Evolutionary conservation across 2,888 invertebrate species (phyloP), one percentile per base, ranked within the genome.

Genomic region (Cryptus viduatorius): DNA sequence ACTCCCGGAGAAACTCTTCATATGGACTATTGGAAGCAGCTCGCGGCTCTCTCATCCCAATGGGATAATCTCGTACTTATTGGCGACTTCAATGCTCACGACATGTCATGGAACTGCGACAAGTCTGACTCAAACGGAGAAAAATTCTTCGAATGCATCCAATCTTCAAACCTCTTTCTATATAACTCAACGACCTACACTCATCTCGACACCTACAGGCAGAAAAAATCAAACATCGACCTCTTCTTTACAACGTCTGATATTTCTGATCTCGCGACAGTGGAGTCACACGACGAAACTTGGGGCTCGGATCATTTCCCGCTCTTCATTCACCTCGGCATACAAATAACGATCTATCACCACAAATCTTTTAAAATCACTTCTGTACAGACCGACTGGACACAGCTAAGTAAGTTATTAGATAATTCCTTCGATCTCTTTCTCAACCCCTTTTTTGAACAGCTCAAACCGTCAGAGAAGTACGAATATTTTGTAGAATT

Each of bases 221-320:
- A 69, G 10, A 65, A 65, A 3, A 78, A 78, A 71, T 85, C 85
- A 3, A 85, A 85, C 50, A 69, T 85, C 8, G 85, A 79, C 12
- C 79, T 85, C 12, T 37, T 79, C 12, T 50, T 79, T 14, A 69
- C 77, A 12, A 64, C 77, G 7, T 37, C 64, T 4, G 75, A 67
- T n/a, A 65, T 82, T 19, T 48, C 64, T 1, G 75, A 83, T 24
- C 68, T 69, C 19, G 72, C 75, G 19, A 7, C 56, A 2, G 65
- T 68, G 2, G 61, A 75, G 10, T 69, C 42, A 8, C 24, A 19
- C 0, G 76, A 82, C 19, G 85, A 85, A 31, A 82, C 71, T 3
- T 82, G 82, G 82, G 85, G 77, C 8, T 85, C 82, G 7, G 85
- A 85, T 24, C 82, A 82, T 50, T 79, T 53, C 61, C 79, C 85